A percentile compares a stretch with the other conserved stretches of the same genome.
These are phyloP conservation scores for Falcaria lacertinaria DNA, from an alignment of 2,888 invertebrate genomes.

Conservation along the genomic window DNA sequence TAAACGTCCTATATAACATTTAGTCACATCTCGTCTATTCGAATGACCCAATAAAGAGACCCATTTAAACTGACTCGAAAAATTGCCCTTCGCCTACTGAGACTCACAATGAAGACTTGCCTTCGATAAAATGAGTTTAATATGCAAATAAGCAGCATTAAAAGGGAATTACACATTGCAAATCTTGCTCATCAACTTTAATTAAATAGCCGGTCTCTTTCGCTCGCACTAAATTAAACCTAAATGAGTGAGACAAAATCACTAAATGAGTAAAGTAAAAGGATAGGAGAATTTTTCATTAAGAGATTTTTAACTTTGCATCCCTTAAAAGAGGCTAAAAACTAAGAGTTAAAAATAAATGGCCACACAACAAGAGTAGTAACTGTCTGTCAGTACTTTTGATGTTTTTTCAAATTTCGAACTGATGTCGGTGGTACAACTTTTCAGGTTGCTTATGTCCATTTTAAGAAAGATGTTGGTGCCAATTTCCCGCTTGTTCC, in stretches of 20 bases:
- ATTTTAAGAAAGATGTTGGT: too few relatives aligned
- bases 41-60: background rate
- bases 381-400: too few relatives aligned
- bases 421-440: too few relatives aligned
- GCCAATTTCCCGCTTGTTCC: too few relatives aligned
- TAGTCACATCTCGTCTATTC: background rate
- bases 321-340: too few relatives aligned
- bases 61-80: background rate
- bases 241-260: slow-evolving; percentile 20
- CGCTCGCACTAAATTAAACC: slow-evolving; percentile 12
- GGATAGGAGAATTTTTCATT: background rate
- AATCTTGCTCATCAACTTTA: slow-evolving; percentile 35
- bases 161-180: slow-evolving; percentile 40
- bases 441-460: too few relatives aligned
- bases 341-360: too few relatives aligned
- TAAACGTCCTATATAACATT: background rate
- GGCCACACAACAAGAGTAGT: too few relatives aligned
- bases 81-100: background rate
- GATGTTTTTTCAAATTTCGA: too few relatives aligned
- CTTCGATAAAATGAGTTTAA: slow-evolving; percentile 22
- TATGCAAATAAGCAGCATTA: slow-evolving; percentile 27
- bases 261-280: background rate
- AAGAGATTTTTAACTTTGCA: too few relatives aligned
- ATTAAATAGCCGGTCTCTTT: slow-evolving; percentile 22
- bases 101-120: slow-evolving; percentile 3